Evolutionary conservation across 2,113 vertebrate genomes (phyloP), one percentile per base, ranked within the genome.

Genomic region (Ondatra zibethicus): DNA sequence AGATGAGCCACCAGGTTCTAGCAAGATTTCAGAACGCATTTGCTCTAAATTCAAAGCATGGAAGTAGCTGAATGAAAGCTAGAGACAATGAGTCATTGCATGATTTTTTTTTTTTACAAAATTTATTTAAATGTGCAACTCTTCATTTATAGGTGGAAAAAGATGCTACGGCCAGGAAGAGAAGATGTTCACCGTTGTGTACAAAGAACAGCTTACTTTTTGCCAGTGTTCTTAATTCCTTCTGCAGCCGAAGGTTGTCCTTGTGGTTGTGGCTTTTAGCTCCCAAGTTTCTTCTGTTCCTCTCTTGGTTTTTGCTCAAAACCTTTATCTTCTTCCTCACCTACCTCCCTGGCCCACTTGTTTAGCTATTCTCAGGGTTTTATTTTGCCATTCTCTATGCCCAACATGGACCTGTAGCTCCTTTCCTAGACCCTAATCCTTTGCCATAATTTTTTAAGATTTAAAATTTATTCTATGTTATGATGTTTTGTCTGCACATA

Each of bases 181-280:
- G 45, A 82, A 89, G 89, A 92, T 36, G 76, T 52, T 82, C 88
- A 72, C 31, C 93, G 91, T 36, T 25, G n/a, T 50, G 82, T 7
- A 89, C 47, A 96, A 85, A 16, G 61, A 86, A 92, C 50, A 70
- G 45, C 55, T 99, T 98, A 99, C 97, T 99, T 99, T 98, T 99
- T 99, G 88, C 99, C 99, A 58, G 99, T 99, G 97, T 99, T 99
- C 98, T 99, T 99, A 98, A 99, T 99, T 95, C 99, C 99, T 50
- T 99, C 98, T 45, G 98, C 97, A 91, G 97, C 99, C n/a, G 19
- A 16, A 9, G 70, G 19, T 23, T 8, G 7, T 23, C 72, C 17
- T 36, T 21, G 39, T 8, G 23, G 72, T n/a, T n/a, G 23, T 73
- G n/a, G 72, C n/a, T 73, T 39, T 73, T 39, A 39, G 72, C 72